These are phyloP conservation scores for Rhea pennata DNA, from an alignment of 2,113 vertebrate species.

Conservation along the genomic window DNA sequence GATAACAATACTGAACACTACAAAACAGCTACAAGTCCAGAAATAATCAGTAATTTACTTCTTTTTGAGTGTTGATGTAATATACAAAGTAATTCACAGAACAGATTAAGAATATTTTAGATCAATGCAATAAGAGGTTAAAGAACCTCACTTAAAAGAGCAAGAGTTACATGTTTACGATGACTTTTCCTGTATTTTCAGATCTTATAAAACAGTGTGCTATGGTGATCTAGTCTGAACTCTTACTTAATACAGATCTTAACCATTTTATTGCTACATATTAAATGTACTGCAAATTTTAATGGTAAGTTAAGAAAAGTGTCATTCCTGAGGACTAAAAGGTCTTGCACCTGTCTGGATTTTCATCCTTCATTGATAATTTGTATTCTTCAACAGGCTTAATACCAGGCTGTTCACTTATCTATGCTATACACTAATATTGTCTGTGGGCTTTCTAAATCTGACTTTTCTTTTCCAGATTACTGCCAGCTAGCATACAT, in stretches of 20 bases:
- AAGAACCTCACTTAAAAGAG: not conserved
- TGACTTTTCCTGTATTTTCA: not conserved
- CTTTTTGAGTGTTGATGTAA: not conserved
- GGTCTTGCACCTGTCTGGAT: not conserved
- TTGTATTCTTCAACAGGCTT: not conserved
- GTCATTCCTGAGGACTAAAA: not conserved
- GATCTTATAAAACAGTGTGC: not conserved
- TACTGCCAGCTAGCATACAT: rapidly evolving
- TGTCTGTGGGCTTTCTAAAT: not conserved
- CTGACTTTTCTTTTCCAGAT: rapidly evolving
- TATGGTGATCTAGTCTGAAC: not conserved
- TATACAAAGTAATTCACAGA: not conserved
- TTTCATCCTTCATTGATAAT: not conserved
- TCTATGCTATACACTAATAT: not conserved
- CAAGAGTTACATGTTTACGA: not conserved
- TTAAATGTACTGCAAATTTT: not conserved
- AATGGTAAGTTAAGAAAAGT: not conserved
- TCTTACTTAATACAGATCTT: not conserved
- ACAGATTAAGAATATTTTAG: not conserved
- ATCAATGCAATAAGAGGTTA: not conserved
- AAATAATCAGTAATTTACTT: not conserved
- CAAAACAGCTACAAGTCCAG: not conserved
- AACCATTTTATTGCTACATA: not conserved
- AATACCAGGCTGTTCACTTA: not conserved
- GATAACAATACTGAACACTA: not conserved